Percentiles rank a stretch among this genome's conserved stretches.
phyloP scores from a whole-genome alignment of 2,797 vertebrate genomes.

The Enteromius thamalakanensis region DNA sequence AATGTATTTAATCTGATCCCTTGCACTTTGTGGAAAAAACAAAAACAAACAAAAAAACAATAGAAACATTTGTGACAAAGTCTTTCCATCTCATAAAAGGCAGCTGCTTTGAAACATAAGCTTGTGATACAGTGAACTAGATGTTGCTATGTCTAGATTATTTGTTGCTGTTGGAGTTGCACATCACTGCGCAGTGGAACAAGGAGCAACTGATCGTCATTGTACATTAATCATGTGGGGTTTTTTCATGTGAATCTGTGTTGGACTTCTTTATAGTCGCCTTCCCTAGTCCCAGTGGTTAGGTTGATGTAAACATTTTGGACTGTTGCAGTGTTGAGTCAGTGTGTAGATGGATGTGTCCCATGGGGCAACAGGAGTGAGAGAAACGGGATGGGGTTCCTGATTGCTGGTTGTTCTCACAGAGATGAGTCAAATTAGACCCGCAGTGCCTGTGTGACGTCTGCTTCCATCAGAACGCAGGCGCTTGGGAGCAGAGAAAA shows the following conservation, averaged over 20 bases:
- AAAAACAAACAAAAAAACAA: neutral
- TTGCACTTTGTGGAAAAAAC: neutral
- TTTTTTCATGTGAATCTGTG: neutral
- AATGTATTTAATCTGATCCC: neutral
- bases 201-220: slow-evolving; percentile 19
- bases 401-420: slow-evolving; percentile 62
- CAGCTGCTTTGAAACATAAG: slow-evolving; percentile 24
- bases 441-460: slow-evolving; percentile 56
- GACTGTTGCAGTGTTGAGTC: slow-evolving; percentile 42
- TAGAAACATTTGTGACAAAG: slow-evolving; percentile 8
- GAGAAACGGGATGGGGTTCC: slow-evolving; percentile 25
- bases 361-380: slow-evolving; percentile 19
- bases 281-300: slow-evolving; percentile 18
- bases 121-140: slow-evolving; percentile 13
- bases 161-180: slow-evolving; percentile 25
- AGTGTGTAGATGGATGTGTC: slow-evolving; percentile 37
- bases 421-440: slow-evolving; percentile 69
- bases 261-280: neutral
- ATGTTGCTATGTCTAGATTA: neutral
- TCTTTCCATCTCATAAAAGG: slow-evolving; percentile 1
- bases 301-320: slow-evolving; percentile 60
- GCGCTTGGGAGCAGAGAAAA: slow-evolving; percentile 38
- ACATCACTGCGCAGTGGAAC: neutral
- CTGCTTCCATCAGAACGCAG: slow-evolving; percentile 48
- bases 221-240: neutral